Conservation (phyloP, 2,888 invertebrate genomes). For the Gari tellinella region DNA sequence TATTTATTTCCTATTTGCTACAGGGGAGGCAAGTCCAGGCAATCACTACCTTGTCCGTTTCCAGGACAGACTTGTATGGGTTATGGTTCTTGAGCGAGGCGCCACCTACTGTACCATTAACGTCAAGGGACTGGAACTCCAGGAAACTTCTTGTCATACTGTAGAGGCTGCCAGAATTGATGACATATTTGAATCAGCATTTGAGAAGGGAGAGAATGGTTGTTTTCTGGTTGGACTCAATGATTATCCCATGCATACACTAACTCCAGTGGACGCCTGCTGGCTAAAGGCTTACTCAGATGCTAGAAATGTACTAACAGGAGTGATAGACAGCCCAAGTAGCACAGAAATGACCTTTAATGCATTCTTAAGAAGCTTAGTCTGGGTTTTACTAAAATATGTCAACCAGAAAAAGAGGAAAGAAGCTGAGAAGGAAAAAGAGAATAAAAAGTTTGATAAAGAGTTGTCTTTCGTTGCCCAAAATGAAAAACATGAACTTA, state of each 20-base stretch:
- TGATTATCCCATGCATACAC: conserved; percentile 74
- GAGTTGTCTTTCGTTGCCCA: conserved; percentile 45
- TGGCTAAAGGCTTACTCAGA: conserved; percentile 83
- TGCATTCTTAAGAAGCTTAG: conserved; percentile 82
- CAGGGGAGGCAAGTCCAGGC: conserved; percentile 83
- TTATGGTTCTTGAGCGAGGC: conserved; percentile 84
- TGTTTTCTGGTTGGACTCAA: conserved; percentile 68
- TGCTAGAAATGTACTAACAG: conserved; percentile 84
- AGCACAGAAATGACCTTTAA: conserved; percentile 78
- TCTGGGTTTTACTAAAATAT: conserved; percentile 83
- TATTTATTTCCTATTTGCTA: not conserved
- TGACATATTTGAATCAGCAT: conserved; percentile 84
- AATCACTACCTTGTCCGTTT: conserved; percentile 85
- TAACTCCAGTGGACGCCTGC: conserved; percentile 79
- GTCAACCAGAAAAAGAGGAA: conserved; percentile 72
- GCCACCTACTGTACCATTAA: conserved; percentile 82
- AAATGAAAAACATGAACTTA: conserved; percentile 56
- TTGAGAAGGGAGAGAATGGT: conserved; percentile 75
- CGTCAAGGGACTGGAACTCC: conserved; percentile 85
- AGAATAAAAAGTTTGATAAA: conserved; percentile 35
- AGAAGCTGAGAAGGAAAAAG: conserved; percentile 29
- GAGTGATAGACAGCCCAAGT: conserved; percentile 84
- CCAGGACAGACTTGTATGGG: conserved; percentile 85
- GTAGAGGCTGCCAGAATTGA: conserved; percentile 85
- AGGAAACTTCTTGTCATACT: conserved; percentile 85